Conservation (phyloP, 2,888 invertebrate genomes). For the Ditula angustiorana region DNA sequence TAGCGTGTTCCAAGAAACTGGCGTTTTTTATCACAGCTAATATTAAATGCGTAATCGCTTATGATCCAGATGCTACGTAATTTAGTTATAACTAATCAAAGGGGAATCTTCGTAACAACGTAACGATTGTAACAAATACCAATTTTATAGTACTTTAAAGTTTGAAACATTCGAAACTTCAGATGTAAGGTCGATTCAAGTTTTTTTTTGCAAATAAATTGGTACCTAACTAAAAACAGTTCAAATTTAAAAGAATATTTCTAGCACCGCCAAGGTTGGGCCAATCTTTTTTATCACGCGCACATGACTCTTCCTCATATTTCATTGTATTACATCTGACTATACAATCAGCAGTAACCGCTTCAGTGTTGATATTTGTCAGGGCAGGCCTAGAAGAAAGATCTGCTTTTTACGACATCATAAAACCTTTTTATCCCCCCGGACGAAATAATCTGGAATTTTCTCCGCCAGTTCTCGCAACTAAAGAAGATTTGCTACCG, state of each 20-base stretch:
- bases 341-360: slow-evolving; percentile 48
- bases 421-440: slow-evolving; percentile 47
- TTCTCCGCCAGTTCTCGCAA: slow-evolving; percentile 24
- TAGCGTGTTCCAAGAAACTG: not conserved
- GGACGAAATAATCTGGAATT: slow-evolving; percentile 38
- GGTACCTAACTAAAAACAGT: not conserved
- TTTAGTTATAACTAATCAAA: not conserved
- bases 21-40: not conserved
- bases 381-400: slow-evolving; percentile 41
- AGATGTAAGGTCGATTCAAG: no score
- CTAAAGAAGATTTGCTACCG: slow-evolving; percentile 29
- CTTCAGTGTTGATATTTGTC: slow-evolving; percentile 43
- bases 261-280: not conserved
- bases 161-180: no score
- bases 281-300: slow-evolving; percentile 14
- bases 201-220: no score
- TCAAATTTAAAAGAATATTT: not conserved
- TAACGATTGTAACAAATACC: no score
- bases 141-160: no score
- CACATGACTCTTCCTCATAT: not conserved
- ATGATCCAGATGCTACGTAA: not conserved
- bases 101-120: no score
- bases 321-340: slow-evolving; percentile 34
- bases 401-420: slow-evolving; percentile 48
- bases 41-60: not conserved